A percentile compares a stretch with the other conserved stretches of the same genome.
Evolutionary conservation across 2,113 vertebrate species (phyloP).

Genomic region (Collichthys lucidus): DNA sequence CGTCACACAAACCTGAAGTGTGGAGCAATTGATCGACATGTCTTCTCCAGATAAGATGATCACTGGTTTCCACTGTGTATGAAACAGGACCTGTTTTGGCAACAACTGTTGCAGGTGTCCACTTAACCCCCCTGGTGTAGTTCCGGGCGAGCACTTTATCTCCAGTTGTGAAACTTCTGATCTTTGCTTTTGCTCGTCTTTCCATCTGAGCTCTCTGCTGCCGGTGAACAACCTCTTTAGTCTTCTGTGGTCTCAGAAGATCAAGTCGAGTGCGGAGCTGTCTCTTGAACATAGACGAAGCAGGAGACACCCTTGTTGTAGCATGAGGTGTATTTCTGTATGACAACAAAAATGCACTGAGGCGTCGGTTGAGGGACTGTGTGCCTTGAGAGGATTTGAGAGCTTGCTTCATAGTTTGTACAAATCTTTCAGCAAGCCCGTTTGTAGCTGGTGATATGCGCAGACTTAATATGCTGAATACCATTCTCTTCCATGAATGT

Average conservation of each 20-base stretch:
- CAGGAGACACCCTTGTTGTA: background rate
- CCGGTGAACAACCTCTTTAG: background rate
- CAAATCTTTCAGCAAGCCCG: constrained; percentile 10
- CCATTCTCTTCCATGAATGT: constrained; percentile 1
- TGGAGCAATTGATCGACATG: too few relatives aligned
- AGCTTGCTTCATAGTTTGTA: constrained; percentile 18
- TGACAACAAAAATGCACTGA: background rate
- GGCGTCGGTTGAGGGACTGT: background rate
- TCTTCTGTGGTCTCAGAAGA: background rate
- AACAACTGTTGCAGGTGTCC: background rate
- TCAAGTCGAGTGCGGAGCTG: background rate
- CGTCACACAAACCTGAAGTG: too few relatives aligned
- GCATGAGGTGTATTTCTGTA: background rate
- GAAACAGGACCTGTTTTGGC: background rate
- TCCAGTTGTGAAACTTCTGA: background rate
- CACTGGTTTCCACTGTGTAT: background rate
- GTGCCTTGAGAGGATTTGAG: background rate
- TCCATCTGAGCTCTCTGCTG: background rate
- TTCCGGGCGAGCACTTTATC: background rate
- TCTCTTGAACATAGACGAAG: background rate
- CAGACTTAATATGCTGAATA: background rate
- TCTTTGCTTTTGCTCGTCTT: background rate
- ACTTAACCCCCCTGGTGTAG: background rate
- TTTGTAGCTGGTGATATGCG: background rate
- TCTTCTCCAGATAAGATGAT: too few relatives aligned